Percentiles rank a stretch among this genome's conserved stretches.
Conservation (phyloP, 2,888 invertebrate species). For the Agonopterix alstromeriana region DNA sequence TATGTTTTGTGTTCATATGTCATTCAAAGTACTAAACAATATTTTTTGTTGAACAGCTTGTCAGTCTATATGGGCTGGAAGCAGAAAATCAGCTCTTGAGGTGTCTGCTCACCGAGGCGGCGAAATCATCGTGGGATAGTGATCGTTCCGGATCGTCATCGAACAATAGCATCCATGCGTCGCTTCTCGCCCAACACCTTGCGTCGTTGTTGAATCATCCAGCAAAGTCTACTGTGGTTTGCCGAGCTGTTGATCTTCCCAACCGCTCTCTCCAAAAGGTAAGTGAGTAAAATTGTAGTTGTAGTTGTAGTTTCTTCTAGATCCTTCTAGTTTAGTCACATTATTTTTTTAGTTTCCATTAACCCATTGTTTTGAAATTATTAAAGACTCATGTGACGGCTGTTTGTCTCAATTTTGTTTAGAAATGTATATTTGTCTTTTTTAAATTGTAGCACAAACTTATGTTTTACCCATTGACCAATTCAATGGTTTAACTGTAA, state of each 20-base stretch:
- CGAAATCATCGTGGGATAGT: constrained; percentile 84
- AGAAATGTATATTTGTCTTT: no score
- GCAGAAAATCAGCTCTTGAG: constrained; percentile 97
- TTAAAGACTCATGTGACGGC: no score
- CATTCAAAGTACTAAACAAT: not conserved
- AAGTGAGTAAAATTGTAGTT: constrained; percentile 38
- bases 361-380: no score
- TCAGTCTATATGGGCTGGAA: constrained; percentile 94
- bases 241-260: constrained; percentile 91
- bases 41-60: constrained; percentile 81
- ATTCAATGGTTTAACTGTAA: no score
- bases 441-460: no score
- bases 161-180: constrained; percentile 87
- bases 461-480: no score
- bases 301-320: no score
- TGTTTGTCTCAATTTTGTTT: no score
- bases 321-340: no score
- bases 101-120: constrained; percentile 89
- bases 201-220: constrained; percentile 88
- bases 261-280: constrained; percentile 81
- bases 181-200: constrained; percentile 69
- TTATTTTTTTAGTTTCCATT: no score
- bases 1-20: not conserved
- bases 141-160: constrained; percentile 80
- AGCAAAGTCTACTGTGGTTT: constrained; percentile 90